These are phyloP conservation scores for Pristionchus japonicus DNA, from an alignment of 2,888 invertebrate genomes.

Conservation along the genomic window DNA sequence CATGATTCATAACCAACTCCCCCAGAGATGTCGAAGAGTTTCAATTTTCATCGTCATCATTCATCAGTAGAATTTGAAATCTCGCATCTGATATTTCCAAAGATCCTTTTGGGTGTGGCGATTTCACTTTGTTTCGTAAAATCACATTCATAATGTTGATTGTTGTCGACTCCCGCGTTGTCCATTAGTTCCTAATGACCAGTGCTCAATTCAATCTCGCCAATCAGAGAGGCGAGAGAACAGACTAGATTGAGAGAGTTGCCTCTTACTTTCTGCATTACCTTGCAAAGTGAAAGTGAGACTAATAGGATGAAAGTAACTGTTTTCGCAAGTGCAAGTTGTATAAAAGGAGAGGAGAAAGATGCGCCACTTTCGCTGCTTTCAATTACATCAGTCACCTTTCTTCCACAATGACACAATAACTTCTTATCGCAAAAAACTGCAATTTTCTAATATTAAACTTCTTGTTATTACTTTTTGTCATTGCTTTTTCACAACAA, in stretches of 20 bases:
- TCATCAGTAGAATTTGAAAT: neutral
- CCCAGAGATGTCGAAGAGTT: neutral
- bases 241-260: neutral
- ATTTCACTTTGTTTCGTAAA: neutral
- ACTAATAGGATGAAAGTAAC: neutral
- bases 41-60: neutral
- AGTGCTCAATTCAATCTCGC: neutral
- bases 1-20: neutral
- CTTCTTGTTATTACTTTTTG: too few species aligned
- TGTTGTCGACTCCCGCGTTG: neutral
- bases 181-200: neutral
- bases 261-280: neutral
- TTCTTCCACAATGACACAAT: too few species aligned
- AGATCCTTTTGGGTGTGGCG: neutral
- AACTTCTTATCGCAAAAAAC: too few species aligned
- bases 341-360: neutral
- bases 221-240: neutral
- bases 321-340: neutral
- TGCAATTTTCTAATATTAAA: too few species aligned
- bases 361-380: neutral
- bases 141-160: neutral
- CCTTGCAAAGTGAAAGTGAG: conserved; percentile 2
- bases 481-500: too few species aligned
- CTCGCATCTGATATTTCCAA: neutral
- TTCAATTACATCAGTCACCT: too few species aligned